Conservation (phyloP, 2,888 invertebrate species). For the Nomada fucata region DNA sequence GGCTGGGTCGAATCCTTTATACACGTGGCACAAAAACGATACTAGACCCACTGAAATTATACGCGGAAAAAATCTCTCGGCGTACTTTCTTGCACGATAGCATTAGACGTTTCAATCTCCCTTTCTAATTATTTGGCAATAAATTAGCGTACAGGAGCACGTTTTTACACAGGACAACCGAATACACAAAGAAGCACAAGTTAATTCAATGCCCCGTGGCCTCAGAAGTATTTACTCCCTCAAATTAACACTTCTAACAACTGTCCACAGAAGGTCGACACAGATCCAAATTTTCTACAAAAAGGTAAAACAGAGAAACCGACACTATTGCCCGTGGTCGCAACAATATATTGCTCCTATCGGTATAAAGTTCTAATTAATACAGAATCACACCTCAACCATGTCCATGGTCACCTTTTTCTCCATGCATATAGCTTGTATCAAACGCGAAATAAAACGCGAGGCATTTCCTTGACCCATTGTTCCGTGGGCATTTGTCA, state of each 20-base stretch:
- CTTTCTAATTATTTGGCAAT: not conserved
- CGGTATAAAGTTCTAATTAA: not conserved
- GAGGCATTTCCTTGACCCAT: constrained; percentile 4
- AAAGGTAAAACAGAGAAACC: too few relatives aligned
- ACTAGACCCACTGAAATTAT: not conserved
- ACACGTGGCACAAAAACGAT: not conserved
- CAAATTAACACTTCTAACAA: not conserved
- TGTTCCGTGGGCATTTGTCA: not conserved
- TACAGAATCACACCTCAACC: not conserved
- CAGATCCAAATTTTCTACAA: too few relatives aligned
- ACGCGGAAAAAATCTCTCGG: not conserved
- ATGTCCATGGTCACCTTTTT: not conserved
- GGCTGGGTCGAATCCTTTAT: not conserved
- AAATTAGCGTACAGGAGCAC: not conserved
- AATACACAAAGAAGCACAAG: not conserved
- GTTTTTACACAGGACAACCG: not conserved
- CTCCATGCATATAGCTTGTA: not conserved
- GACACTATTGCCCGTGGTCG: not conserved
- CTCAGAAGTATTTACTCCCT: not conserved
- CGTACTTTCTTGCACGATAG: not conserved
- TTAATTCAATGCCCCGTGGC: not conserved
- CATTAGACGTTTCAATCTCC: not conserved
- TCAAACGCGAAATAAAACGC: not conserved
- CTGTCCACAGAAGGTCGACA: not conserved
- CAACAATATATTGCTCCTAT: not conserved